A percentile compares a stretch with the other conserved stretches of the same genome.
Conservation (phyloP, 2,888 invertebrate genomes). For the Hofmannophila pseudospretella region DNA sequence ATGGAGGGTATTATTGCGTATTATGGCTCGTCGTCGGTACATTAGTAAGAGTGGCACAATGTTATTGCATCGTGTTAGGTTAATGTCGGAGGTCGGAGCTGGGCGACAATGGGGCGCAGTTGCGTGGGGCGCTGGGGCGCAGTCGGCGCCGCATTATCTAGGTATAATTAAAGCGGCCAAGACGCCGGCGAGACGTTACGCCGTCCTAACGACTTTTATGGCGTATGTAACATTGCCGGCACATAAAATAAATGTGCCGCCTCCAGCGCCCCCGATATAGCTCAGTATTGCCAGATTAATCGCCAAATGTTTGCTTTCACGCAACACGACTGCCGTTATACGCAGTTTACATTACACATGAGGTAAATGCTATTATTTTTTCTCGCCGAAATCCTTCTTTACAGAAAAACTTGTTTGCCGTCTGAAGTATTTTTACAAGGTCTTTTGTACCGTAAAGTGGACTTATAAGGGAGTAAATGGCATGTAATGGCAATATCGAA, state of each 20-base stretch:
- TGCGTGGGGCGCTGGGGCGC: constrained; percentile 34
- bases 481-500: no score
- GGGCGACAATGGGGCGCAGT: constrained; percentile 21
- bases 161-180: constrained; percentile 74
- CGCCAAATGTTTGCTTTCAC: constrained; percentile 70
- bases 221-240: constrained; percentile 76
- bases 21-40: constrained; percentile 33
- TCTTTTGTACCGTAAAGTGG: no score
- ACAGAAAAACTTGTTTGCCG: no score
- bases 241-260: constrained; percentile 77
- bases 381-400: no score
- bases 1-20: constrained; percentile 33
- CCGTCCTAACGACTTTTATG: constrained; percentile 77
- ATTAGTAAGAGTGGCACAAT: constrained; percentile 53
- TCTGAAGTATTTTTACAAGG: no score
- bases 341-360: constrained; percentile 42
- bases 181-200: constrained; percentile 75
- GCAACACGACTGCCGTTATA: constrained; percentile 54
- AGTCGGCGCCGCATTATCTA: constrained; percentile 65
- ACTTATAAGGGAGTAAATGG: no score
- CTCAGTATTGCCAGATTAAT: constrained; percentile 68
- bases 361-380: no score
- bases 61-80: constrained; percentile 65
- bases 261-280: constrained; percentile 60
- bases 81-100: constrained; percentile 46